Percentiles rank a stretch among this genome's conserved stretches.
These are phyloP conservation scores for Tholera decimalis DNA, from an alignment of 2,888 invertebrate species.

Conservation along the genomic window DNA sequence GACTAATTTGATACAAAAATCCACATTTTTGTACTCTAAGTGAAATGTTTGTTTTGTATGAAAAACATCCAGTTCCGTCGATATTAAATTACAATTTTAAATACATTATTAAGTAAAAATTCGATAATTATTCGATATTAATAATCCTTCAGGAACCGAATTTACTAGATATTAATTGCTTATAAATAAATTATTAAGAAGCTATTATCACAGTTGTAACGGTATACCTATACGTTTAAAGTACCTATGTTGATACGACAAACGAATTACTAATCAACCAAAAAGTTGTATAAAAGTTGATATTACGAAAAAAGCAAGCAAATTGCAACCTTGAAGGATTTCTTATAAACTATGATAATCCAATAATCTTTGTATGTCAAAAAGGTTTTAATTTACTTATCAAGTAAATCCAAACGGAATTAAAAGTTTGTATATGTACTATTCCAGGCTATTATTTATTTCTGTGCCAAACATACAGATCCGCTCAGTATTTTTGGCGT, in stretches of 20 bases:
- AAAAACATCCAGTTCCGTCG: background rate
- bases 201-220: conserved; percentile 1
- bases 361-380: conserved; percentile 33
- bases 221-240: conserved; percentile 3
- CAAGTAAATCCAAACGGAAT: conserved; percentile 46
- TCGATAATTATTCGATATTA: background rate
- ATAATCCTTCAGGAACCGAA: background rate
- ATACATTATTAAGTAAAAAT: background rate
- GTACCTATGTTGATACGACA: conserved; percentile 10
- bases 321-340: conserved; percentile 40
- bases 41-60: too few species aligned
- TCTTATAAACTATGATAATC: conserved; percentile 32
- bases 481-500: too few species aligned
- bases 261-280: conserved; percentile 30
- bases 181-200: conserved; percentile 21
- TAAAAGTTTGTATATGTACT: too few species aligned
- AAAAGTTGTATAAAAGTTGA: conserved; percentile 19
- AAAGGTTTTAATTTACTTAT: conserved; percentile 33
- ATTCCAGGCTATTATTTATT: too few species aligned
- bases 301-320: conserved; percentile 21
- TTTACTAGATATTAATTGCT: conserved; percentile 7
- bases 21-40: background rate
- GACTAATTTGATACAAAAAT: background rate
- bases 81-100: background rate
- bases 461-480: too few species aligned